Conservation (phyloP, 2,113 vertebrate species). For the Synodontis membranacea region DNA sequence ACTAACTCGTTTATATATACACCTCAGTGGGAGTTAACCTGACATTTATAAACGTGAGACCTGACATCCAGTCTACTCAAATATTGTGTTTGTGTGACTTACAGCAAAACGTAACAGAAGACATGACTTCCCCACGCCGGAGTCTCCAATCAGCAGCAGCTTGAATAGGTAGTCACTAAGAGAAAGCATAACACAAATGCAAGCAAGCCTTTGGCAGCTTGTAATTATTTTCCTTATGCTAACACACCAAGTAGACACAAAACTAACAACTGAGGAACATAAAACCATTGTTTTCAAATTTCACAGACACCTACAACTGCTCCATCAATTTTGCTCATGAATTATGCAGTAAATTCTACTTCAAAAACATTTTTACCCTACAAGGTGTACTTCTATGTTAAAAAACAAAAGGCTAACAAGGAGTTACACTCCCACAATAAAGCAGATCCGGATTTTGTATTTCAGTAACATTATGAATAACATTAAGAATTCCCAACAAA, state of each 20-base stretch:
- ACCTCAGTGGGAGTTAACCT: background rate
- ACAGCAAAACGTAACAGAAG: constrained; percentile 96
- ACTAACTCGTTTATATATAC: background rate
- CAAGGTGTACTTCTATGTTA: background rate
- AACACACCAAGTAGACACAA: background rate
- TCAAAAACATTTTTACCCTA: background rate
- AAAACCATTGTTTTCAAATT: constrained; percentile 1
- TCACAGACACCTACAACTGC: background rate
- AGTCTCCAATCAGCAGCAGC: constrained; percentile 96
- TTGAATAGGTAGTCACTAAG: constrained; percentile 98
- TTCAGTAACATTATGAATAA: background rate
- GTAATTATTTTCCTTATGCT: background rate
- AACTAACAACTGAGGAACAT: background rate
- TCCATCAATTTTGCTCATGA: constrained; percentile 5
- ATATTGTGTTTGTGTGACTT: constrained; percentile 62
- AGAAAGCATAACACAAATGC: constrained; percentile 56
- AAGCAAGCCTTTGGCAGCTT: background rate
- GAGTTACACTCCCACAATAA: background rate
- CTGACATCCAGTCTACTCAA: background rate
- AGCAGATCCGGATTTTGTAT: background rate
- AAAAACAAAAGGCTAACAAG: constrained; percentile 3
- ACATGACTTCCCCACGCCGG: constrained; percentile 96
- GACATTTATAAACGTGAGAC: background rate
- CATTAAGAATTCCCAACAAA: background rate
- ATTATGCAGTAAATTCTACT: background rate